phyloP scores from a whole-genome alignment of 2,888 invertebrate genomes.

The Drosophila rubida region DNA sequence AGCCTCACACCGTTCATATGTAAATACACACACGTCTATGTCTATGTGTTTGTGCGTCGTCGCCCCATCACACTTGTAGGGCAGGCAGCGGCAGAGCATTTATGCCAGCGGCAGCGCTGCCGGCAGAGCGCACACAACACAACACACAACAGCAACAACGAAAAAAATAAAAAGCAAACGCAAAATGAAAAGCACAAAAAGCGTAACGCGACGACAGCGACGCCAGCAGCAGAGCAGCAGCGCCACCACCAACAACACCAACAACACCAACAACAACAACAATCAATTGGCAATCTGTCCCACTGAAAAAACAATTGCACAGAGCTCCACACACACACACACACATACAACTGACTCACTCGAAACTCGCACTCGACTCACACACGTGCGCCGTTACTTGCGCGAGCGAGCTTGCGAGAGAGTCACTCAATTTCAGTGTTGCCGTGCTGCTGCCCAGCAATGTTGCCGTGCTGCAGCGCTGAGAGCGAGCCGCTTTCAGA shows the following conservation, averaged over 20 bases:
- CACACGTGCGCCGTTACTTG: slow-evolving; percentile 61
- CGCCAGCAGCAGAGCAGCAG: slow-evolving; percentile 35
- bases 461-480: slow-evolving; percentile 61
- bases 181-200: slow-evolving; percentile 70
- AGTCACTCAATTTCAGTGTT: slow-evolving; percentile 57
- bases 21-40: slow-evolving; percentile 23
- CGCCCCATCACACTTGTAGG: slow-evolving; percentile 69
- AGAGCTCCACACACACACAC: slow-evolving; percentile 37
- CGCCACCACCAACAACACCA: slow-evolving; percentile 45
- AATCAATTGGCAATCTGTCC: slow-evolving; percentile 78
- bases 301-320: slow-evolving; percentile 79
- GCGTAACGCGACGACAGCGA: slow-evolving; percentile 61
- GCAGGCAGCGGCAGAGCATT: slow-evolving; percentile 68
- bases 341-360: slow-evolving; percentile 16
- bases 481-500: too few species aligned
- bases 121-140: slow-evolving; percentile 52
- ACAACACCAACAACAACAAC: slow-evolving; percentile 75
- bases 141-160: slow-evolving; percentile 25
- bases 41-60: slow-evolving; percentile 38
- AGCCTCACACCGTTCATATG: slow-evolving; percentile 61
- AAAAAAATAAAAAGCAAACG: slow-evolving; percentile 30
- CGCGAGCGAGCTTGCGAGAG: slow-evolving; percentile 21
- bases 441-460: slow-evolving; percentile 47
- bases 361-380: slow-evolving; percentile 12
- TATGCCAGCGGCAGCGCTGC: slow-evolving; percentile 72